Base-by-base conservation (phyloP, 37 sponge, comb jelly and placozoan species). In the Axinella damicornis region DNA sequence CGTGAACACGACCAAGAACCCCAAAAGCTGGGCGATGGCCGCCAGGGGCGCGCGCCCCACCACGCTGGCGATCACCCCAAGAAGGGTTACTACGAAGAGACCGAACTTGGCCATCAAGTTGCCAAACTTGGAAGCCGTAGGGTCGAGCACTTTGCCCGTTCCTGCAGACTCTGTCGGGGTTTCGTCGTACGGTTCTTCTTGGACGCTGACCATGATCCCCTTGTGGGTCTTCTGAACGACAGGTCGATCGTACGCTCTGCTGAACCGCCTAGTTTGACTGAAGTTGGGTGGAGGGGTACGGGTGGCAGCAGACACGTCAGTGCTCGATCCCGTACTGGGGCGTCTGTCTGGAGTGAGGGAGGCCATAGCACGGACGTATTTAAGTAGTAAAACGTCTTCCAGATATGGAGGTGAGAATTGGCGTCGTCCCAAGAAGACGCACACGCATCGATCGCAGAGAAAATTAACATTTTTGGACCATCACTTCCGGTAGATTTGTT, bases 1-100 rank as follows among this genome's bases (percentile, higher is more conserved):
- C 19, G 35, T 37, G 55, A 71, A 79, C 28, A 61, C 46, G 31
- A 86, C 27, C 79, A 86, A 33, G 57, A 86, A 86, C 19, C 87
- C 87, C 28, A 86, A 60, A 0, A 86, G 39, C 34, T 86, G 87
- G 11, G 73, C 78, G 17, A 60, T 24, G 22, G 28, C 63, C n/a
- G 53, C 22, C 17, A 86, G 36, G 0, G 38, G 37, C 22, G 65
- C 54, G 25, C 59, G 57, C 11, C 71, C 78, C 13, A 77, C 24
- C 22, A 79, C 24, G 31, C 34, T 52, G 30, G 35, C 31, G 21
- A 70, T 6, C n/a, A 37, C 33, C 0, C 69, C 73, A 18, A 79
- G n/a, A 14, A 57, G 25, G 15, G 55, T 38, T 16, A 74, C 2
- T 22, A 28, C 54, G 15, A 58, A 46, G 0, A 83, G 54, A 33